Evolutionary conservation across 2,888 invertebrate species (phyloP).

Genomic region (Congeria kusceri): DNA sequence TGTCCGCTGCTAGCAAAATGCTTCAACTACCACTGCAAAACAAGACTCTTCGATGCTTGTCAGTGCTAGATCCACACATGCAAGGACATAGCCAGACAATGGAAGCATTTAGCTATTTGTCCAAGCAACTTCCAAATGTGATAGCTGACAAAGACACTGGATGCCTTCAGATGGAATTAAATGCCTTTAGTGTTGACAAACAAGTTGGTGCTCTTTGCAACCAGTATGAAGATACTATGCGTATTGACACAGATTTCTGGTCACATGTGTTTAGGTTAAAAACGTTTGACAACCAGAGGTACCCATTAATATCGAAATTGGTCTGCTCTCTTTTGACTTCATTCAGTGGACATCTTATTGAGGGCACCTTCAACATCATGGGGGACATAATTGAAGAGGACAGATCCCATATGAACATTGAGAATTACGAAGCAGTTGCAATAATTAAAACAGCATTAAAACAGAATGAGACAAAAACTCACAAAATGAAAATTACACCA

Average conservation of each 20-base stretch:
- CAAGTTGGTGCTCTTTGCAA: neutral
- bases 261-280: neutral
- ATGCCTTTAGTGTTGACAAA: constrained; percentile 9
- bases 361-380: neutral
- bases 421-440: constrained; percentile 24
- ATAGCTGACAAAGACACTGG: constrained; percentile 3
- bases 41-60: constrained; percentile 2
- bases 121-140: constrained; percentile 8
- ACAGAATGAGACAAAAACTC: neutral
- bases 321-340: too few species aligned
- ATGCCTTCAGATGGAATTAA: neutral
- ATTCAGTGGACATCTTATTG: too few species aligned
- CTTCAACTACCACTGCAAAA: constrained; percentile 21
- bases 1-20: constrained; percentile 21
- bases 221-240: neutral
- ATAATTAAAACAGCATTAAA: constrained; percentile 16
- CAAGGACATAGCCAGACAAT: constrained; percentile 7
- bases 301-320: too few species aligned
- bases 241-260: constrained; percentile 20
- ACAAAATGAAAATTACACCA: neutral
- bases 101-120: neutral
- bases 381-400: constrained; percentile 25
- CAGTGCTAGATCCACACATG: constrained; percentile 19
- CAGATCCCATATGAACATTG: constrained; percentile 4
- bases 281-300: neutral